Evolutionary conservation across 2,797 vertebrate species (phyloP).

Genomic region (Acanthurus leucopareius): DNA sequence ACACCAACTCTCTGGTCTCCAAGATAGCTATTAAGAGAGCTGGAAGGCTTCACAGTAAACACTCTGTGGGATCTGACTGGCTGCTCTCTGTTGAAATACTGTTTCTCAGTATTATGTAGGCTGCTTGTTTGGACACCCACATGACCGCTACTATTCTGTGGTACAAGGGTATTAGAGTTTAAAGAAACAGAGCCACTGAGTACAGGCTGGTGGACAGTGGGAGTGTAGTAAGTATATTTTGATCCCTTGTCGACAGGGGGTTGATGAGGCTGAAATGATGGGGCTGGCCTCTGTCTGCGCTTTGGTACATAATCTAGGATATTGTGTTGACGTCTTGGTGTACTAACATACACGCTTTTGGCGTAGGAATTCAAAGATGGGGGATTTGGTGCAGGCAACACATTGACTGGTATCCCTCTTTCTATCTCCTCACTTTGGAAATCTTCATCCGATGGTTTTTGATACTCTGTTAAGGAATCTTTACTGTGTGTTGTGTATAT

Average conservation of each 20-base stretch:
- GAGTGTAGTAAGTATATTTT: neutral
- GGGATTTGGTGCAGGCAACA: conserved; percentile 1
- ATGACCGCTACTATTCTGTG: neutral
- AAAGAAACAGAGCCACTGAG: conserved; percentile 15
- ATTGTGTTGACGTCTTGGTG: conserved; percentile 13
- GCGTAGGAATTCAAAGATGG: conserved; percentile 21
- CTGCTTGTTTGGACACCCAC: conserved; percentile 20
- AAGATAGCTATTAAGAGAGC: neutral
- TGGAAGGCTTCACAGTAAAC: conserved; percentile 7
- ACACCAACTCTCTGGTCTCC: neutral
- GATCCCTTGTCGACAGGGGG: conserved; percentile 12
- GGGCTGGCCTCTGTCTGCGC: neutral
- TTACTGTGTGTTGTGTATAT: conserved; percentile 3
- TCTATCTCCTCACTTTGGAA: conserved; percentile 6
- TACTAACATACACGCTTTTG: neutral
- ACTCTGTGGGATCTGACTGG: neutral
- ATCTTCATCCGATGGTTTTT: conserved; percentile 8
- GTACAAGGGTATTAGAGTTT: conserved; percentile 6
- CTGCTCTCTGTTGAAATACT: conserved; percentile 7
- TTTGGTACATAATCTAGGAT: conserved; percentile 15
- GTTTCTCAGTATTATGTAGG: conserved; percentile 7
- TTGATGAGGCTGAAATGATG: conserved; percentile 7
- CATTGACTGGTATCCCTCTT: conserved; percentile 1
- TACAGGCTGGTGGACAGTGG: neutral
- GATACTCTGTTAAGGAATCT: neutral